These are phyloP conservation scores for Eupithecia exiguata DNA, from an alignment of 2,888 invertebrate genomes.

Conservation along the genomic window DNA sequence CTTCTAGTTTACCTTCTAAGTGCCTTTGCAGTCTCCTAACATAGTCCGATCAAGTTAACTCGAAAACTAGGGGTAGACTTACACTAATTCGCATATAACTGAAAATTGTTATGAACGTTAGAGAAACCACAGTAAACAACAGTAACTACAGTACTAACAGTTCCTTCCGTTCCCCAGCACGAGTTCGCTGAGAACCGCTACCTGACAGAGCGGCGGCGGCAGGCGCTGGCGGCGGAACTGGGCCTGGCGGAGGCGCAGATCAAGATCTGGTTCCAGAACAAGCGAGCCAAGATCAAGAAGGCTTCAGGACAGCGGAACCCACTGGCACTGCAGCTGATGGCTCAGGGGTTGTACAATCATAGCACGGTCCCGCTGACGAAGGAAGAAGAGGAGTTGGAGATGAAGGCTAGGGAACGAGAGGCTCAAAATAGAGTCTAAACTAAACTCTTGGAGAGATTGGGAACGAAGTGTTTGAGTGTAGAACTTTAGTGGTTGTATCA, in stretches of 20 bases:
- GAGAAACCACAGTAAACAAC: no score
- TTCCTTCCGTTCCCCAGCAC: slow-evolving; percentile 75
- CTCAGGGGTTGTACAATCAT: slow-evolving; percentile 97
- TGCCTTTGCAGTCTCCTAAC: background rate
- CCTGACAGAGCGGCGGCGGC: slow-evolving; percentile 95
- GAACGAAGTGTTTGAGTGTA: background rate
- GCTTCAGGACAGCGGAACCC: slow-evolving; percentile 93
- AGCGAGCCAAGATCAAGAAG: slow-evolving; percentile 98
- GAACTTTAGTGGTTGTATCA: no score
- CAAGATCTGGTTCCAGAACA: slow-evolving; percentile 99
- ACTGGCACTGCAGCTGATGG: slow-evolving; percentile 95
- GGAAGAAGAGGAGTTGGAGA: slow-evolving; percentile 88
- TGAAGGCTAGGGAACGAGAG: slow-evolving; percentile 75
- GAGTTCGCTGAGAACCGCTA: slow-evolving; percentile 97
- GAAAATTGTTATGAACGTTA: no score
- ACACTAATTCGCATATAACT: no score
- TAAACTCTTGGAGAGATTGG: no score
- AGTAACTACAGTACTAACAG: background rate
- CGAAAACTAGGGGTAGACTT: no score
- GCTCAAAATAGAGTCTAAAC: no score
- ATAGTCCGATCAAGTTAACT: no score
- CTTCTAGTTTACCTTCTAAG: background rate
- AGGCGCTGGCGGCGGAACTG: slow-evolving; percentile 94
- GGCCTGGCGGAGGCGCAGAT: slow-evolving; percentile 98
- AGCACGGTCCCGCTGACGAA: slow-evolving; percentile 85